Conservation (phyloP, 2,888 invertebrate genomes). For the Ptilodon capucinus region DNA sequence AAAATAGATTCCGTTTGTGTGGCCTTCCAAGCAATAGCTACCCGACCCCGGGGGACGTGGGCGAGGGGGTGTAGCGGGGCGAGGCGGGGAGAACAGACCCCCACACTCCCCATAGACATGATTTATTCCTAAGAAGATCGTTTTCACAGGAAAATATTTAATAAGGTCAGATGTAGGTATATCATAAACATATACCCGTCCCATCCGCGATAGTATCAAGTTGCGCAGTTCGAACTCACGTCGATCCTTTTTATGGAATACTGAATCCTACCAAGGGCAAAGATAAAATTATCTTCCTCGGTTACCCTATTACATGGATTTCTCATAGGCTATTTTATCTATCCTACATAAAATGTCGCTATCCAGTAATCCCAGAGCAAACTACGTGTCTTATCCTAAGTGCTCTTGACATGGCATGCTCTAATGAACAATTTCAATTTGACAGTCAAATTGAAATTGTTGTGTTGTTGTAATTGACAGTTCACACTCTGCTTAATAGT, state of each 20-base stretch:
- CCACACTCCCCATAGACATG: conserved; percentile 44
- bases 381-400: no score
- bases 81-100: conserved; percentile 10
- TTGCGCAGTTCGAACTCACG: background rate
- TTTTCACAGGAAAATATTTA: conserved; percentile 46
- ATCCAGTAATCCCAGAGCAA: no score
- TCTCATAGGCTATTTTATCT: background rate
- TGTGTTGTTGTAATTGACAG: no score
- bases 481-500: no score
- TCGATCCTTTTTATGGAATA: background rate
- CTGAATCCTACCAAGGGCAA: no score
- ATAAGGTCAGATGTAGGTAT: conserved; percentile 37
- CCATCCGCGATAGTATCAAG: background rate
- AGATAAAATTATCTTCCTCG: no score
- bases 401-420: background rate
- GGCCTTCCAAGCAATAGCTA: conserved; percentile 45
- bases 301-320: background rate
- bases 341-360: background rate
- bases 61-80: conserved; percentile 18
- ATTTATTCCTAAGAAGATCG: conserved; percentile 56
- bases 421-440: background rate
- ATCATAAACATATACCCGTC: conserved; percentile 1
- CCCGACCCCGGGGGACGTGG: conserved; percentile 36
- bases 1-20: conserved; percentile 56
- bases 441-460: no score